Base-by-base conservation (phyloP, 2,797 vertebrate species). In the Xerus rutilus region DNA sequence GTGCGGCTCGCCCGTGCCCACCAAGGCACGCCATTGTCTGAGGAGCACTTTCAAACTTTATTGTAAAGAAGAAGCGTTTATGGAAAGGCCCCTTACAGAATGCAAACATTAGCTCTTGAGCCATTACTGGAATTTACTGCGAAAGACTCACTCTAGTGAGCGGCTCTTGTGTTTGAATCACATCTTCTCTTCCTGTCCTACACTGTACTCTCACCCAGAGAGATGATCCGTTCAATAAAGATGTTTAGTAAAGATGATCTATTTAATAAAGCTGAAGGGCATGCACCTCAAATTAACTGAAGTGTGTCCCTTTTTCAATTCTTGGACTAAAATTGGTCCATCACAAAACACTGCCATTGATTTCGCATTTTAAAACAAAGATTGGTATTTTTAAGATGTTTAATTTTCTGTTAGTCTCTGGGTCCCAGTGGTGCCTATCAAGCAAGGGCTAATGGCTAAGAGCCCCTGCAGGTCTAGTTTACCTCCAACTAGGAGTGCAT, bases 401-500 rank as follows among this genome's bases (percentile, higher is more conserved):
- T 52, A 28, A 35, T 54, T 39, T 57, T 28, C 43, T 43, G 5
- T 2, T 18, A 25, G 12, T 25, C 17, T 25, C 59, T 0, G 7
- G 18, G 39, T n/a, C 32, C 1, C 7, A 43, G 10, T 25, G 9
- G 14, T 52, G 3, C 59, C 21, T 23, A 25, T 30, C 54, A 1
- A 59, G 25, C 30, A 43, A 0, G 11, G 7, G 1, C 1, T 30
- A 25, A 62, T 10, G 59, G 59, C 59, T 25, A 8, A 25, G 0
- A 28, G 43, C 0, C 17, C 30, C 45, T 45, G 85, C 20, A 30
- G n/a, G 12, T 11, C 13, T 4, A 35, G 14, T 25, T 35, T 14
- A 13, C 10, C 59, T 62, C 23, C 59, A 3, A 25, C 3, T 0
- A n/a, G 7, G 12, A 23, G 1, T 3, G 13, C 43, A 2, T 18